Evolutionary conservation across 2,797 vertebrate genomes (phyloP).

Genomic region (Intellagama lesueurii): DNA sequence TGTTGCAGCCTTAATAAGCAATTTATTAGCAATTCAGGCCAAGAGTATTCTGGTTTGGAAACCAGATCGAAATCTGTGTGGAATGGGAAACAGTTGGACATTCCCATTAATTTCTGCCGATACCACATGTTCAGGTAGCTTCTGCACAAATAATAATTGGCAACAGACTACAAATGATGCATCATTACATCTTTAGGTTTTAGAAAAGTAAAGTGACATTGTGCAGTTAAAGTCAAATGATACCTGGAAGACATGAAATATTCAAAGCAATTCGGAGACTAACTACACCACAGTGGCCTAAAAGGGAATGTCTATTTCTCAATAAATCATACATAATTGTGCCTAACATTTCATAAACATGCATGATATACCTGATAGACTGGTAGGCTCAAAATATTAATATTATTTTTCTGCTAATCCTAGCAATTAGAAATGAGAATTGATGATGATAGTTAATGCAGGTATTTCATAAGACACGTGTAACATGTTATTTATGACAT

Average conservation of each 20-base stretch:
- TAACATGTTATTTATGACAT: not conserved
- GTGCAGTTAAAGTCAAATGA: constrained; percentile 13
- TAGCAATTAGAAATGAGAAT: not conserved
- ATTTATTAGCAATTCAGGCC: constrained; percentile 43
- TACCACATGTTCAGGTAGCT: constrained; percentile 36
- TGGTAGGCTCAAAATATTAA: not conserved
- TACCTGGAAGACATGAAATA: not conserved
- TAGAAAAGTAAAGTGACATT: constrained; percentile 32
- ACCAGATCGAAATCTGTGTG: constrained; percentile 30
- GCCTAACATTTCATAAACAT: not conserved
- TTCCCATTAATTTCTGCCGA: constrained; percentile 53
- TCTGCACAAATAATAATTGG: constrained; percentile 50
- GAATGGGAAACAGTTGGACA: constrained; percentile 48
- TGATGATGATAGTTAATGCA: not conserved
- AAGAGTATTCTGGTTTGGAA: constrained; percentile 54
- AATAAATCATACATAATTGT: not conserved
- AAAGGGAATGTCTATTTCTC: not conserved
- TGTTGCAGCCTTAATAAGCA: constrained; percentile 43
- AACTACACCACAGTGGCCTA: not conserved
- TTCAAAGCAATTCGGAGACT: constrained; percentile 15
- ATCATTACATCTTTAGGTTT: constrained; percentile 48
- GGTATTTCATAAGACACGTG: too few species aligned
- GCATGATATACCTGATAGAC: not conserved
- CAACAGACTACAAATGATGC: constrained; percentile 45
- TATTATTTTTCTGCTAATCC: not conserved